Base-by-base conservation (phyloP, 2,797 vertebrate genomes). In the Myripristis murdjan region DNA sequence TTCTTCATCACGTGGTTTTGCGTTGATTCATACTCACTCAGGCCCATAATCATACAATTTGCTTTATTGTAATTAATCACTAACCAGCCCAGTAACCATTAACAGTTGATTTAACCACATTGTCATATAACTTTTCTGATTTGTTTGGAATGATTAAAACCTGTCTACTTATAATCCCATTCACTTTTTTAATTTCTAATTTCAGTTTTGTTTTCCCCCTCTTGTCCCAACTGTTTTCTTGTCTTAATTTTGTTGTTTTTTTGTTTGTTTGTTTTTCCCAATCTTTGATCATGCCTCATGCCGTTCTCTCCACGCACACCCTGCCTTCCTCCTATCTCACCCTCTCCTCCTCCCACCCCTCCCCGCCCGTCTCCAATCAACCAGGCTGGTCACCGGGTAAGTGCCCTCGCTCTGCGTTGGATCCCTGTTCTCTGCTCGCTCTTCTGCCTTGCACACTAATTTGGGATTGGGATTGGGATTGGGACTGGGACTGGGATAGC, bases 321-420 rank as follows among this genome's bases (percentile, higher is more conserved):
- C 88, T 88, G 88, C 84, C 85, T 78, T 81, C 81, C 89, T 89
- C 93, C 91, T 93, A 71, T 92, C 95, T 94, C 94, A 77, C 85
- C 65, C 68, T 91, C 89, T 92, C 89, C 93, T 89, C 91, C 93
- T 92, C 89, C 90, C 87, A 87, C 81, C 75, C 80, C 78, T 74
- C 91, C 84, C 73, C 89, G 66, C 92, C 81, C 91, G 93, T 95
- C 96, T 97, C 92, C 97, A 95, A 96, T 97, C 96, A 95, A 96
- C 96, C 95, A 99, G 98, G 95, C 98, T 93, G 97, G 97, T 96
- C 98, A 99, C 96, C 97, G 98, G 98, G 98, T 99, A 99, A 99
- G 98, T 99, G 92, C 85, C 75, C 90, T 83, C 43, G 81, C 92
- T 94, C 77, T 75, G 69, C 81, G 77, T 77, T 78, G 83, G 75